phyloP scores from a whole-genome alignment of 2,888 invertebrate genomes.

The Caenorhabditis angaria region DNA sequence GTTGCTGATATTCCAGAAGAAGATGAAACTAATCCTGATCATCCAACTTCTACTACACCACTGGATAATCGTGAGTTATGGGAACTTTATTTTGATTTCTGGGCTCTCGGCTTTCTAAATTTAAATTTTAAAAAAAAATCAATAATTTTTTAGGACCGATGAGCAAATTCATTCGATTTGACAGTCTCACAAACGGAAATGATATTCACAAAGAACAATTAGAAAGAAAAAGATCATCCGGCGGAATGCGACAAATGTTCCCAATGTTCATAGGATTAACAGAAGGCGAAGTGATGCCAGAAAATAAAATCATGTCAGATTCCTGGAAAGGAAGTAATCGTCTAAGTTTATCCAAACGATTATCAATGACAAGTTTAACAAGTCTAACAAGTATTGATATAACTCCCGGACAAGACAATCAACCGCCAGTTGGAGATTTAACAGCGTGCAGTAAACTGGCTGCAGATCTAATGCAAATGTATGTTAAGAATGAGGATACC shows the following conservation, averaged over 20 bases:
- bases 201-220: slow-evolving; percentile 28
- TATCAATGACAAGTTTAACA: slow-evolving; percentile 67
- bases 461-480: slow-evolving; percentile 88
- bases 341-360: slow-evolving; percentile 53
- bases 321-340: slow-evolving; percentile 12
- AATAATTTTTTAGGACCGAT: slow-evolving; percentile 32
- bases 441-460: slow-evolving; percentile 80
- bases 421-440: slow-evolving; percentile 42
- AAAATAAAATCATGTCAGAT: slow-evolving; percentile 13
- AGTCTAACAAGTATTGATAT: slow-evolving; percentile 69
- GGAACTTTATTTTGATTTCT: too few species aligned
- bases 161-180: slow-evolving; percentile 61
- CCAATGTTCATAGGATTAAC: slow-evolving; percentile 67
- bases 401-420: slow-evolving; percentile 41
- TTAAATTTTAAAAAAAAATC: neutral
- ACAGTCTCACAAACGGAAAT: slow-evolving; percentile 36
- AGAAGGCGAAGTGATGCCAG: slow-evolving; percentile 40
- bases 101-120: too few species aligned
- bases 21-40: slow-evolving; percentile 38
- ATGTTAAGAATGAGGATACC: slow-evolving; percentile 87
- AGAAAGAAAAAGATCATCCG: slow-evolving; percentile 30
- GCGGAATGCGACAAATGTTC: slow-evolving; percentile 57
- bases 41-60: slow-evolving; percentile 6
- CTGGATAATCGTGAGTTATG: neutral
- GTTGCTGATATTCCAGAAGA: slow-evolving; percentile 55